Evolutionary conservation across 2,797 vertebrate species (phyloP).

Genomic region (Rousettus madagascariensis): DNA sequence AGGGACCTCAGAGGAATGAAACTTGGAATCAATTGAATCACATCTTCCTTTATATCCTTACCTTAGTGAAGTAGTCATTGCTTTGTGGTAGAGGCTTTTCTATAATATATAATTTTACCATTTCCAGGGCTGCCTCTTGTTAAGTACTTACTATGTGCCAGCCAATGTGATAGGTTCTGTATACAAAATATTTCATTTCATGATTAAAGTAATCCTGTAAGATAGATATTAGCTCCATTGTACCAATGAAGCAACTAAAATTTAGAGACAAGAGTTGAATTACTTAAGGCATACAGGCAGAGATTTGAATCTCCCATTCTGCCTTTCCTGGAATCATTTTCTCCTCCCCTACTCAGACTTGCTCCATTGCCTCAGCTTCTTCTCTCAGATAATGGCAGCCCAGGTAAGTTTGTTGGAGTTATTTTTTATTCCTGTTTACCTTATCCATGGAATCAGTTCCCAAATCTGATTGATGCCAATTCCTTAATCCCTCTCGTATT

Average conservation of each 20-base stretch:
- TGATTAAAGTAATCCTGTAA: neutral
- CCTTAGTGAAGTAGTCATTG: neutral
- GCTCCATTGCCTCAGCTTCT: neutral
- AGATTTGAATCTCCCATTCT: neutral
- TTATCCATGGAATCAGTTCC: neutral
- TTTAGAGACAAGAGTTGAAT: neutral
- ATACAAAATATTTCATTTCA: neutral
- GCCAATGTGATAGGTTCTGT: neutral
- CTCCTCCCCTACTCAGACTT: neutral
- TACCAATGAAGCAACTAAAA: neutral
- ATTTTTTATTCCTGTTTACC: neutral
- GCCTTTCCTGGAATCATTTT: neutral
- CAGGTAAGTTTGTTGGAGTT: neutral
- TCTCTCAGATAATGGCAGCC: neutral
- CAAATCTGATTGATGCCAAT: neutral
- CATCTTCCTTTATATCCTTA: neutral
- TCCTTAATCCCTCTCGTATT: neutral
- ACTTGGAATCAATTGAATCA: neutral
- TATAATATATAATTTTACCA: neutral
- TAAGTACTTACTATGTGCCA: neutral
- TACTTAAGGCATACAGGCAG: neutral
- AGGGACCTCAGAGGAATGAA: neutral
- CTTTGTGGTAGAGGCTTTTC: neutral
- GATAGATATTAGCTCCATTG: neutral
- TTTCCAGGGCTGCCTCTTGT: neutral